These are phyloP conservation scores for Ophioderma brevispina DNA, from an alignment of 35 echinoderm and acorn worm genomes.

Conservation along the genomic window DNA sequence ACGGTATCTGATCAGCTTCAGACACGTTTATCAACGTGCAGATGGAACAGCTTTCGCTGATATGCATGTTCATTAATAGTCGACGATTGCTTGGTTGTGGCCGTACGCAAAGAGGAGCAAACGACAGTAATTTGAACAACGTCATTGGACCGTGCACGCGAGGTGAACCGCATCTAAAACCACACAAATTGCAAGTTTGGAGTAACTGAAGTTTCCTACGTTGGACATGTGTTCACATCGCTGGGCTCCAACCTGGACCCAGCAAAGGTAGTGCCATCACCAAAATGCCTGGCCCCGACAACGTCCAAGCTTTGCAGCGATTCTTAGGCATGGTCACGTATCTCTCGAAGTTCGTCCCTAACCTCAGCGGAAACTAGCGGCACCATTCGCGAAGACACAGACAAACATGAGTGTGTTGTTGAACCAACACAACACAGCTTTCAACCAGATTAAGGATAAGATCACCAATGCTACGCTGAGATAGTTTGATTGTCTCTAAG, in stretches of 20 bases:
- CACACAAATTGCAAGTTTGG: neutral
- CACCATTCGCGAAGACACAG: constrained; percentile 56
- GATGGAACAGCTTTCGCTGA: constrained; percentile 45
- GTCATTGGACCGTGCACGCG: neutral
- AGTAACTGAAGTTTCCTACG: too few species aligned
- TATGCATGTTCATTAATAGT: constrained; percentile 38
- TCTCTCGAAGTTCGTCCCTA: constrained; percentile 59
- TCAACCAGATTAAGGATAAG: constrained; percentile 22
- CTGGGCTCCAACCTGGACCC: neutral
- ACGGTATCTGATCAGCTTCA: constrained; percentile 43
- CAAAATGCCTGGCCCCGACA: neutral
- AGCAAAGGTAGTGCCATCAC: neutral
- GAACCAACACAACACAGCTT: constrained; percentile 29
- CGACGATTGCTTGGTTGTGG: constrained; percentile 24
- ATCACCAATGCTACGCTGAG: constrained; percentile 34
- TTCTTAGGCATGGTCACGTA: constrained; percentile 70
- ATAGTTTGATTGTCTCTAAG: constrained; percentile 46
- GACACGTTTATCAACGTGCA: constrained; percentile 41
- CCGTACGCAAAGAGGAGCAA: constrained; percentile 29
- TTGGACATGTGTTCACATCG: too few species aligned
- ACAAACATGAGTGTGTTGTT: constrained; percentile 20
- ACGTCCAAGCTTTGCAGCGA: neutral
- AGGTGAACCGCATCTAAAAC: neutral
- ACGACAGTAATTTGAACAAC: constrained; percentile 23
- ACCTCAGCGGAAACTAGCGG: constrained; percentile 44